Evolutionary conservation across 2,113 vertebrate genomes (phyloP).

Genomic region (Podocnemis expansa): DNA sequence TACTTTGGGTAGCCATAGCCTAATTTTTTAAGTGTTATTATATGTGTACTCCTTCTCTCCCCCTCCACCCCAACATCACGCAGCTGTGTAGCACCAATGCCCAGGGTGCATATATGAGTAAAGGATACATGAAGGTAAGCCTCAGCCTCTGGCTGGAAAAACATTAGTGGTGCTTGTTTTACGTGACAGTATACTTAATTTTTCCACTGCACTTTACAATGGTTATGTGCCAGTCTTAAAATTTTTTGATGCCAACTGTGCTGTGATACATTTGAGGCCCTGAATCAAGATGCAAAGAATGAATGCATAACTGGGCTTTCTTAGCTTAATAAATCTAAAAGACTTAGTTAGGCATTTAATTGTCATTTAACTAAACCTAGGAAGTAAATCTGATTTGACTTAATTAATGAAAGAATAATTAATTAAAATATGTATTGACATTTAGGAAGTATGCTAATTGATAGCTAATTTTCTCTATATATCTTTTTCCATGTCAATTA

Average conservation of each 20-base stretch:
- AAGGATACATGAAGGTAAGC: neutral
- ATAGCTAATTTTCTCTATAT: conserved; percentile 17
- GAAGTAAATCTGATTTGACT: conserved; percentile 55
- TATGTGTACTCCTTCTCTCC: no score
- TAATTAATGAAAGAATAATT: conserved; percentile 47
- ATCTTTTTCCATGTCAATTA: conserved; percentile 28
- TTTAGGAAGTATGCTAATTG: conserved; percentile 36
- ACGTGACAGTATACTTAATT: neutral
- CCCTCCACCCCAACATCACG: neutral
- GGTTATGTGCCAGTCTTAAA: neutral
- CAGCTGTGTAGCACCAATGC: neutral
- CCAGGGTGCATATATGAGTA: neutral
- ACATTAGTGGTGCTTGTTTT: neutral
- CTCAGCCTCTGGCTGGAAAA: neutral
- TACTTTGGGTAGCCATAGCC: neutral
- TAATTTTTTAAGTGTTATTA: neutral
- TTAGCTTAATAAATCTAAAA: conserved; percentile 25
- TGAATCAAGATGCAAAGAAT: neutral
- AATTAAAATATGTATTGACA: conserved; percentile 49
- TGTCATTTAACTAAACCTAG: conserved; percentile 29
- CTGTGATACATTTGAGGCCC: neutral
- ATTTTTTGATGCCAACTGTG: neutral
- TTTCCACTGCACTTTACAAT: neutral
- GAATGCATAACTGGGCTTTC: neutral
- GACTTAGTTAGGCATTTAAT: conserved; percentile 14